Evolutionary conservation across 2,888 invertebrate genomes (phyloP), one percentile per base, ranked within the genome.

Genomic region (Drosophila maculinotata): DNA sequence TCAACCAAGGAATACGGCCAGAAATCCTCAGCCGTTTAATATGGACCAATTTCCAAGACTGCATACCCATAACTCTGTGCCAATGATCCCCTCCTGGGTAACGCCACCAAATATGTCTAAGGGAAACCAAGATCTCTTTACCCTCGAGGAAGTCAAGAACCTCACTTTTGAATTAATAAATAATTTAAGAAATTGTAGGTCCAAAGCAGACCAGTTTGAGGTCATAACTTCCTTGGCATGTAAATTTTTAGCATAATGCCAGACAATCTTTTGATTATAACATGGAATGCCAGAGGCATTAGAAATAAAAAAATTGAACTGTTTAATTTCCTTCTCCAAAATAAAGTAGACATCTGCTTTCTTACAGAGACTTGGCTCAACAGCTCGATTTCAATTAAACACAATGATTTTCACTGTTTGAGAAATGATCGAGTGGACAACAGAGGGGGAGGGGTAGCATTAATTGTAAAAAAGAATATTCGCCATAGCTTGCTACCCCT

Each of bases 281-380:
- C 17, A 10, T 17, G 15, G 17, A 36, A 36, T 36, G 15, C 36
- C 36, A 36, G 36, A 36, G 36, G 17, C 36, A 36, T 17, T 17
- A 15, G 17, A 15, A 36, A 36, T 17, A 15, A 17, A 36, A 36
- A 36, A 10, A 17, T 17, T 10, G 36, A 17, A 36, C 12, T 36
- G 4, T 36, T 15, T 36, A 10, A 36, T 17, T 36, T 36, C 17
- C 36, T 35, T 36, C 8, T 15, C 1, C 15, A 20, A 36, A 15
- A 36, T 10, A 36, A n/a, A n/a, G n/a, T 10, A 10, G 36, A 36
- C 17, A 17, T 36, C 7, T 36, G 36, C 36, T 17, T 36, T 5
- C 36, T 36, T 10, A 17, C 36, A 4, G 15, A 36, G 17, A 36
- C 17, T 12, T 9, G 15, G 10, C 36, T 35, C 15, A 35, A 35